Base-by-base conservation (phyloP, 2,888 invertebrate species). In the Dicyrtoma fusca region DNA sequence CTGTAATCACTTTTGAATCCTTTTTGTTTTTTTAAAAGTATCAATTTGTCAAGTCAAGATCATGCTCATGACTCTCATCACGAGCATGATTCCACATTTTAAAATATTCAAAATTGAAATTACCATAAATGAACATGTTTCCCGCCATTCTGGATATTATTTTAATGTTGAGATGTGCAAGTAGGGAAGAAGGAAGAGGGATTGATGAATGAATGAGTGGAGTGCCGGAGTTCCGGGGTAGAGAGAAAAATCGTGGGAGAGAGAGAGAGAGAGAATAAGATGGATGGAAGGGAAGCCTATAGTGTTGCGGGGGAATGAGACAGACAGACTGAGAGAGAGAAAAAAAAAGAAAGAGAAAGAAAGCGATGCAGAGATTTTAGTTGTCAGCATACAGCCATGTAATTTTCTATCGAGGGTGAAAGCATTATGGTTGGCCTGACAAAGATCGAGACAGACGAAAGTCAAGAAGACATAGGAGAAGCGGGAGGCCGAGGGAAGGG, bases 361-460 rank as follows among this genome's bases (percentile, higher is more conserved):
- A 61, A 17, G 19, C 2, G 19, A 17, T 53, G 17, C 19, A 34
- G 34, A 34, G 34, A 34, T 34, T 34, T 34, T 34, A 34, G 34
- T 53, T 53, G 53, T 21, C 53, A 53, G 34, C 53, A 53, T 10
- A 53, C 53, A 53, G 1, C 17, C 53, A 53, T 21, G 21, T 19
- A 53, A 53, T 17, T 10, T 17, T 17, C 53, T 17, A 17, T 53
- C 17, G 17, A 53, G 17, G 34, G 34, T 34, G 34, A 34, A 34
- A 34, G 34, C 34, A 34, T 34, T 34, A 34, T 34, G 34, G 34
- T 34, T 34, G 34, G 4, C 49, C 23, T 66, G 66, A 63, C 45
- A 61, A 45, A 23, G 62, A 45, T 26, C 65, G 65, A 66, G 49
- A 25, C 34, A 66, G 53, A 49, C 14, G 61, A 34, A 61, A 69